Conservation (phyloP, 2,797 vertebrate genomes). For the Chromobotia macracanthus region DNA sequence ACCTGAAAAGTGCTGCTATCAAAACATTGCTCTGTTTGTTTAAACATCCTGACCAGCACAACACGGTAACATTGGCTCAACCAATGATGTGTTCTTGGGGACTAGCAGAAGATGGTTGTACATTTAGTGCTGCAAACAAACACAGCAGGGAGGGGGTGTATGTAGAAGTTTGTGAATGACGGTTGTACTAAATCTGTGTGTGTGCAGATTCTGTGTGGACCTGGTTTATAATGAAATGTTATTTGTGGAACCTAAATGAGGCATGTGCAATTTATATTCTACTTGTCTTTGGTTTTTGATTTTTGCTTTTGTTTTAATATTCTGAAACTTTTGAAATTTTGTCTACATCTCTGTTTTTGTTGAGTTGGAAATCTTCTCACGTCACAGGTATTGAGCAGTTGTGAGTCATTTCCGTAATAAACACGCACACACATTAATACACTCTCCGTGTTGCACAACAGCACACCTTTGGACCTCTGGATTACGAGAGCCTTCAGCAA, state of each 20-base stretch:
- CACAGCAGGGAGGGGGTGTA: too few species aligned
- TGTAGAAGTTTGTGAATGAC: too few species aligned
- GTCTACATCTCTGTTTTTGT: not conserved
- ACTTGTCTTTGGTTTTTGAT: too few species aligned
- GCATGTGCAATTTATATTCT: not conserved
- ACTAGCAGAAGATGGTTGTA: too few species aligned
- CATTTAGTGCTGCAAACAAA: too few species aligned
- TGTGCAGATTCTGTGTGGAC: constrained; percentile 11
- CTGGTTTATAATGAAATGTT: not conserved
- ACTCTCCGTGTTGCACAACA: constrained; percentile 92
- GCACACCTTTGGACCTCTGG: constrained; percentile 89
- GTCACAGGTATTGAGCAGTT: constrained; percentile 23
- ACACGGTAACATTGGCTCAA: too few species aligned
- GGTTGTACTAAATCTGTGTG: not conserved
- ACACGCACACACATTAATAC: constrained; percentile 77
- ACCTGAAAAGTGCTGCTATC: too few species aligned
- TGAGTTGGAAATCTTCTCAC: not conserved
- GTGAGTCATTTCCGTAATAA: not conserved
- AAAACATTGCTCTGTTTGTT: too few species aligned
- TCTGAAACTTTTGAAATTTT: not conserved
- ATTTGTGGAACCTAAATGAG: not conserved
- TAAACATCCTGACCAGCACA: too few species aligned
- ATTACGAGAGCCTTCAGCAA: constrained; percentile 98
- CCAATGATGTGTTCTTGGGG: too few species aligned
- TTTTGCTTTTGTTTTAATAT: not conserved